Evolutionary conservation across 1,140 invertebrate genomes (phyloP).

Genomic region (Apis laboriosa): DNA sequence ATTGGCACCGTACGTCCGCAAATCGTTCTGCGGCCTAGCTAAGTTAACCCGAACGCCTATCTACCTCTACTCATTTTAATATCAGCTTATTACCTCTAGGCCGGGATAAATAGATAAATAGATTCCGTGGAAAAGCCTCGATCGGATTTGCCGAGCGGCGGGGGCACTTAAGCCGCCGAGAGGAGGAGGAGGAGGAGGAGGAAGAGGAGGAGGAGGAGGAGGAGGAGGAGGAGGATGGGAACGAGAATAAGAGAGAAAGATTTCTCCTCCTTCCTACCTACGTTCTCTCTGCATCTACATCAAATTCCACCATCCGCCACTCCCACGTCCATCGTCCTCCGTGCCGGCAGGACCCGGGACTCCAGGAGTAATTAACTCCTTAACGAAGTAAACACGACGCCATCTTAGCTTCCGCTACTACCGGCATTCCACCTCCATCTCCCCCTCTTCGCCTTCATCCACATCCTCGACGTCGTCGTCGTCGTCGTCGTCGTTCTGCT

Average conservation of each 20-base stretch:
- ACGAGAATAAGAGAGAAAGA: slow-evolving; percentile 52
- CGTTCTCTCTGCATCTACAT: slow-evolving; percentile 66
- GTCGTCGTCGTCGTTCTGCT: slow-evolving; percentile 7
- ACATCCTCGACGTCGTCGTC: neutral
- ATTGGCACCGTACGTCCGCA: slow-evolving; percentile 40
- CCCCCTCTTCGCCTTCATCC: neutral
- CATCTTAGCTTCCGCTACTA: slow-evolving; percentile 75
- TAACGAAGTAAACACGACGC: slow-evolving; percentile 81
- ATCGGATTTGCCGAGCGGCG: slow-evolving; percentile 75
- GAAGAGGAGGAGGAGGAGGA: slow-evolving; percentile 29
- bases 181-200: slow-evolving; percentile 25
- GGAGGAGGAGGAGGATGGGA: too few species aligned
- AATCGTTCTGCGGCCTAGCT: slow-evolving; percentile 37
- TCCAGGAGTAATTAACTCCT: slow-evolving; percentile 80
- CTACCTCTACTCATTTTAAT: slow-evolving; percentile 76
- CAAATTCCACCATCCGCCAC: slow-evolving; percentile 66
- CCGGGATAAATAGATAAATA: slow-evolving; percentile 78
- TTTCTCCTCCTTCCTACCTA: slow-evolving; percentile 64
- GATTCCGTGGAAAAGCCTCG: slow-evolving; percentile 75
- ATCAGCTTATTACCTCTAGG: slow-evolving; percentile 75
- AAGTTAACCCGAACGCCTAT: slow-evolving; percentile 42
- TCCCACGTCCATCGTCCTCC: slow-evolving; percentile 72
- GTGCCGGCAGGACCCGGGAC: slow-evolving; percentile 69
- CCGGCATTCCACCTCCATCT: slow-evolving; percentile 39
- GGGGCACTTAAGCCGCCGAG: slow-evolving; percentile 65